Evolutionary conservation across 2,113 vertebrate species (phyloP).

Genomic region (Caranx melampygus): DNA sequence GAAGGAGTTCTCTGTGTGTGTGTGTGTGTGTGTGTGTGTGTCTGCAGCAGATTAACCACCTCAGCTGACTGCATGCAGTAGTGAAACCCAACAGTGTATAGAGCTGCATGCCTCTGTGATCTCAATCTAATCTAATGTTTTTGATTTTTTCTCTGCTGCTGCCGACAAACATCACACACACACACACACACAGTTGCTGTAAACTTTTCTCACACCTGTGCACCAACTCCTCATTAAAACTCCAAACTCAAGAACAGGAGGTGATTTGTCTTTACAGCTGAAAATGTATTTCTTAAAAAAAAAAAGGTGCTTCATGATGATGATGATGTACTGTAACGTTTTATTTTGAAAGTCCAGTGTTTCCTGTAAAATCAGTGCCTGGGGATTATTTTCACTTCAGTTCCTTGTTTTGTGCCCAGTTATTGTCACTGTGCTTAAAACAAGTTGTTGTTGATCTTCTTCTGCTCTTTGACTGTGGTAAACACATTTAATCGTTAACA

Average conservation of each 20-base stretch:
- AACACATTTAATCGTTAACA: constrained; percentile 24
- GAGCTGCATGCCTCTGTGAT: constrained; percentile 14
- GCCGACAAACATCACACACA: constrained; percentile 1
- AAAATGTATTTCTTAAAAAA: neutral
- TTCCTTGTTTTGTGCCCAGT: neutral
- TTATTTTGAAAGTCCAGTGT: neutral
- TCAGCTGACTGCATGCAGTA: neutral
- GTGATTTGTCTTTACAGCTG: neutral
- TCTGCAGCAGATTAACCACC: neutral
- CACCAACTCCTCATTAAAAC: too few species aligned
- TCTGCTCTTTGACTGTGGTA: neutral
- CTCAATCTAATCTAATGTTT: neutral
- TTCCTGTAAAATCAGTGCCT: constrained; percentile 14
- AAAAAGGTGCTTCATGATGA: constrained; percentile 33
- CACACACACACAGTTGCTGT: neutral
- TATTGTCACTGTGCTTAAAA: neutral
- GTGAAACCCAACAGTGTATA: neutral
- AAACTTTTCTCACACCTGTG: constrained; percentile 15
- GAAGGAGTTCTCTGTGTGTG: neutral
- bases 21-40: too few species aligned
- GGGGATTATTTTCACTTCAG: neutral
- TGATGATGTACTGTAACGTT: neutral
- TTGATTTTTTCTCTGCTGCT: neutral
- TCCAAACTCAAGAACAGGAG: neutral
- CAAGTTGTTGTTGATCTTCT: neutral